Evolutionary conservation across 2,888 invertebrate species (phyloP).

Genomic region (Eudasyphora cyanicolor): DNA sequence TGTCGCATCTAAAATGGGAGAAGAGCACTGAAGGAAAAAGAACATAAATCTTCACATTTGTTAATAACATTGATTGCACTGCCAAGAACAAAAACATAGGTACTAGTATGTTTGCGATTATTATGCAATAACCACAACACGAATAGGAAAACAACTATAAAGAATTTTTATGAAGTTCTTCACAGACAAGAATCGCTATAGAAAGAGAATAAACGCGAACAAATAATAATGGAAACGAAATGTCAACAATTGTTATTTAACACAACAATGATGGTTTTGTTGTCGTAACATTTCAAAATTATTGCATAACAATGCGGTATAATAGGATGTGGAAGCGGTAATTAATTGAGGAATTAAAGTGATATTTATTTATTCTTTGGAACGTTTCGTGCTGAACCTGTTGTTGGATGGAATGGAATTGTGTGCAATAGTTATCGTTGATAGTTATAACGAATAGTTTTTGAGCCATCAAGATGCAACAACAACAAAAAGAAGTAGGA

Average conservation of each 20-base stretch:
- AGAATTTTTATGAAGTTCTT: conserved; percentile 19
- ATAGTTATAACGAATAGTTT: too few species aligned
- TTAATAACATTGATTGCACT: neutral
- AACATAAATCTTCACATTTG: conserved; percentile 46
- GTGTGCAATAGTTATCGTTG: too few species aligned
- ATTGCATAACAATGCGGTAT: neutral
- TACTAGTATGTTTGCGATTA: conserved; percentile 6
- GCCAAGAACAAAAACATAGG: neutral
- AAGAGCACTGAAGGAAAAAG: conserved; percentile 20
- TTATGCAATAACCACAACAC: conserved; percentile 53
- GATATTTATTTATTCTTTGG: too few species aligned
- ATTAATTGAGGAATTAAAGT: too few species aligned
- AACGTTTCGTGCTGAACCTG: too few species aligned
- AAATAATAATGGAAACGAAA: conserved; percentile 39
- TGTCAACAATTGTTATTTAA: conserved; percentile 55
- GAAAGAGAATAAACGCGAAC: neutral
- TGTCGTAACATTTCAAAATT: neutral
- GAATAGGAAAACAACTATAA: neutral
- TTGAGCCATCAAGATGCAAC: too few species aligned
- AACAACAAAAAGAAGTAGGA: too few species aligned
- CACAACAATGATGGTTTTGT: neutral
- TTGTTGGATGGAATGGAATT: too few species aligned
- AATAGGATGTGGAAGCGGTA: neutral
- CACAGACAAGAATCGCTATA: too few species aligned
- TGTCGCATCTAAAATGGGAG: conserved; percentile 33